Evolutionary conservation across 2,113 vertebrate genomes (phyloP), one percentile per base, ranked within the genome.

Genomic region (Rhea americana): DNA sequence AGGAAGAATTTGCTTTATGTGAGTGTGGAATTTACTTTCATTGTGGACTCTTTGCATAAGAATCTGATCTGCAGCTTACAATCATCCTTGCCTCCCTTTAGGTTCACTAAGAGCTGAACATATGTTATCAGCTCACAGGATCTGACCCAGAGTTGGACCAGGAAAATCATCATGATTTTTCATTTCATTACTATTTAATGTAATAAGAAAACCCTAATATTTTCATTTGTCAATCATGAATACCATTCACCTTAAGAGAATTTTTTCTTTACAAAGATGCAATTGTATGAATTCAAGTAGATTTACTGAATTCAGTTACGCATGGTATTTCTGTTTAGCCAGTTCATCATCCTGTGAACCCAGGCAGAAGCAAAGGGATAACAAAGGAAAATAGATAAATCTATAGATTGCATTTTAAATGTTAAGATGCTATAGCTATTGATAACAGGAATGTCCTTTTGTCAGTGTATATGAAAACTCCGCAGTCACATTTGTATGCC

Each of bases 191-290:
- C 22, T n/a, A 53, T 41, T 45, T 74, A 73, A 70, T 45, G 30
- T 53, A 55, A 32, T 70, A 81, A 81, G 28, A 78, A 79, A 16
- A 1, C 11, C 7, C 21, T 32, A 74, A n/a, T 67, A 68, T 72
- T 68, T 92, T 26, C 43, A 88, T 56, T 74, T 75, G 43, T 59
- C 79, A 88, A 83, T n/a, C 45, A 87, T 85, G 93, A 95, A 62
- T 25, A 55, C 6, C 41, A 55, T 13, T 80, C 17, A 47, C 3
- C 18, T 35, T 21, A 51, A 9, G 13, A 28, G 16, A 71, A 63
- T 83, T 20, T 14, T 61, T 84, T 85, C 15, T 66, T 87, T 80
- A 35, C 39, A 83, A 90, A 88, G 67, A 61, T 43, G 21, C 25
- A 88, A 7, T 43, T 20, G 9, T 61, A 28, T 14, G 65, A 85